Evolutionary conservation across 30 jellyfish, hydroid and myxozoan species (phyloP), one percentile per base, ranked within the genome.

Genomic region (Aurelia coerulea): DNA sequence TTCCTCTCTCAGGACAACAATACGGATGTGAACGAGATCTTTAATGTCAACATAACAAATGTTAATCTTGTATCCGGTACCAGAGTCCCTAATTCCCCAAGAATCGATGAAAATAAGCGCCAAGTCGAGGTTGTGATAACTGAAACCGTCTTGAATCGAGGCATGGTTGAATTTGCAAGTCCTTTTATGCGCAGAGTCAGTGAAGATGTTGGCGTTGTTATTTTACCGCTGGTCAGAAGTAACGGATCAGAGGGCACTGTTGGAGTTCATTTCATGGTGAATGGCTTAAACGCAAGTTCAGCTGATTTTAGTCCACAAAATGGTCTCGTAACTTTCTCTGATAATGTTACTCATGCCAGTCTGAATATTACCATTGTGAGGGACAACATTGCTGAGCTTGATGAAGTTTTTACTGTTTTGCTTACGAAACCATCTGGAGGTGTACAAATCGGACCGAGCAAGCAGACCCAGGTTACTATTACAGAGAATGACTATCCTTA

Each of bases 371-470:
- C 75, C 32, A 88, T 94, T 19, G 84, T 79, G 33, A 71, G 88
- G 79, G 98, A 94, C 78, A 71, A 74, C 62, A 54, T 88, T 3
- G 94, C 98, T 14, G 98, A 94, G 64, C 75, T 94, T 65, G 75
- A 71, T 56, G 98, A 94, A 65, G 58, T 19, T 2, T 90, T 94
- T 79, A 60, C 37, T 53, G 94, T 94, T 13, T 62, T 29, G 49
- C 78, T 94, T 42, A 84, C 91, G n/a, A 89, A 94, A 80, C 98
- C 98, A 7, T 73, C 87, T 52, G 98, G 98, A 46, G 98, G 98
- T 39, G 98, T 80, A 0, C 73, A 51, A 29, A 78, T 94, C 71
- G 98, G 98, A 19, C 12, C 64, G 3, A 73, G 46, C 15, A 89
- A 84, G 16, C 54, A 58, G 37, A 64, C 77, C 59, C 37, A 29